Evolutionary conservation across 2,797 vertebrate species (phyloP).

Genomic region (Tokudaia muenninki): DNA sequence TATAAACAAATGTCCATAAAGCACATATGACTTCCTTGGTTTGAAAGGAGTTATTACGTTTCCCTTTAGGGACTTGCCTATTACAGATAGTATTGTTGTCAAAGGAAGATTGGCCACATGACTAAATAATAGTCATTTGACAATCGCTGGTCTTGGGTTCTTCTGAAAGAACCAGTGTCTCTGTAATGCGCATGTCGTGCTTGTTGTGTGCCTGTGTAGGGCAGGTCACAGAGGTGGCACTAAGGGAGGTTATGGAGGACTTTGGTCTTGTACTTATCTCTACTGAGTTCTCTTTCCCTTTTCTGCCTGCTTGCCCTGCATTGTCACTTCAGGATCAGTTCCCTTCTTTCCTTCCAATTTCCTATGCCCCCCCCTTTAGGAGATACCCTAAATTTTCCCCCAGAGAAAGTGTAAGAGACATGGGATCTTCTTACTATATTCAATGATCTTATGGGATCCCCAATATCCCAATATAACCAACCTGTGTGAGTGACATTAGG

Average conservation of each 20-base stretch:
- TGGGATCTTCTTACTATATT: not conserved
- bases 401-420: not conserved
- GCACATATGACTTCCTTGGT: not conserved
- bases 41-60: not conserved
- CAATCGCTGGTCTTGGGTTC: not conserved
- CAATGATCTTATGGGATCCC: not conserved
- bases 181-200: rapidly evolving
- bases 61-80: not conserved
- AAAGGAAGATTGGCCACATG: not conserved
- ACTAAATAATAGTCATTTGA: not conserved
- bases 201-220: not conserved
- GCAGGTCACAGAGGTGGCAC: not conserved
- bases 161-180: not conserved
- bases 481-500: not conserved
- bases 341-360: not conserved
- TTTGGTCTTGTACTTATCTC: not conserved
- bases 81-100: not conserved
- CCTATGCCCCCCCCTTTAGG: not conserved
- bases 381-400: not conserved
- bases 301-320: not conserved
- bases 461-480: not conserved
- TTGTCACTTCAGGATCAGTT: not conserved
- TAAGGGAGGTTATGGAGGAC: not conserved
- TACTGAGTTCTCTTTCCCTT: not conserved
- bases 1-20: not conserved